phyloP scores from a whole-genome alignment of 1,140 invertebrate species.

The Harpegnathos saltator region DNA sequence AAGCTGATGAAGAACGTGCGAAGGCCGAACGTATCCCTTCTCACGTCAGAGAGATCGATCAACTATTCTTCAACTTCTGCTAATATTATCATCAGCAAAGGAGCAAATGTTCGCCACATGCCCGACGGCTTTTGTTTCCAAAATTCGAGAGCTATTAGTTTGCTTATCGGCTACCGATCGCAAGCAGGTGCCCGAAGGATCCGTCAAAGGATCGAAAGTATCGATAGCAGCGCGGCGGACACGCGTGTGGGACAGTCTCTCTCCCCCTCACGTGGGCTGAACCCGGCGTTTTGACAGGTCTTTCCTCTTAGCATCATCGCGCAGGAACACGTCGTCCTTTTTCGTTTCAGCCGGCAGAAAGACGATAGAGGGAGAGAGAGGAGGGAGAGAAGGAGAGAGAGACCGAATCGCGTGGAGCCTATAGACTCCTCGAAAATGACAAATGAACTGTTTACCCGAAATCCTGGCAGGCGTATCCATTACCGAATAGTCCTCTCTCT shows the following conservation, averaged over 20 bases:
- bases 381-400: no score
- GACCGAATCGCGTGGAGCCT: constrained; percentile 3
- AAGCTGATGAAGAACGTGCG: not conserved
- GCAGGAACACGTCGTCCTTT: not conserved
- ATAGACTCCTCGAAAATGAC: constrained; percentile 63
- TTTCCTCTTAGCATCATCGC: constrained; percentile 62
- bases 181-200: constrained; percentile 44
- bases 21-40: not conserved
- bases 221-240: constrained; percentile 61
- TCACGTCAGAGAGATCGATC: not conserved
- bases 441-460: constrained; percentile 78
- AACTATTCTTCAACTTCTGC: not conserved
- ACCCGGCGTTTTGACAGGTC: constrained; percentile 67
- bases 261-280: not conserved
- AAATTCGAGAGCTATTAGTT: not conserved
- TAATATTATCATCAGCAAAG: not conserved
- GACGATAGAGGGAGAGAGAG: not conserved
- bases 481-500: constrained; percentile 54
- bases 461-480: constrained; percentile 65
- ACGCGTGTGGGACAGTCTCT: constrained; percentile 43
- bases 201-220: constrained; percentile 61
- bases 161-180: constrained; percentile 31
- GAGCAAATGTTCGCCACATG: not conserved
- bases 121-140: not conserved
- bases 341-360: constrained; percentile 15